Evolutionary conservation across 2,888 invertebrate species (phyloP).

Genomic region (Oxytorus armatus): DNA sequence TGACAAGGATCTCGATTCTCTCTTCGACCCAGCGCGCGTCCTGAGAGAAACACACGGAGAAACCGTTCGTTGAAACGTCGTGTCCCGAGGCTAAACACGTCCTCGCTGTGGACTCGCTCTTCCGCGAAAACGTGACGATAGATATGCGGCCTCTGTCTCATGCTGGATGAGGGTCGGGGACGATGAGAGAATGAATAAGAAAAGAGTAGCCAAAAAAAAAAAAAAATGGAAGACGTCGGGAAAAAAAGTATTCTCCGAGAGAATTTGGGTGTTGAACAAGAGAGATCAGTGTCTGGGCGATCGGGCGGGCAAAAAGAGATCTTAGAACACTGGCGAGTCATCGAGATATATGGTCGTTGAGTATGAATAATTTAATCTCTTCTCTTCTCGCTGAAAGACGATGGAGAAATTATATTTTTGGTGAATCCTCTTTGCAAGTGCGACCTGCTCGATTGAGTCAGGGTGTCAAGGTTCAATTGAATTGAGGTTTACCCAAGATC

Average conservation of each 20-base stretch:
- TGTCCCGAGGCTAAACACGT: conserved; percentile 37
- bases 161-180: conserved; percentile 16
- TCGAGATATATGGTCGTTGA: conserved; percentile 15
- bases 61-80: conserved; percentile 37
- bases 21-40: not conserved
- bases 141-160: conserved; percentile 24
- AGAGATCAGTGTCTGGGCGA: not conserved
- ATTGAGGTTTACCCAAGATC: conserved; percentile 41
- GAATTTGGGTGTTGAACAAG: not conserved
- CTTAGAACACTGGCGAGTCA: not conserved
- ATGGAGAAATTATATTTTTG: not conserved
- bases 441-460: conserved; percentile 22
- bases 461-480: conserved; percentile 31
- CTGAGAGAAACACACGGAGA: not conserved
- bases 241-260: conserved; percentile 16
- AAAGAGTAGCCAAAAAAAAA: conserved; percentile 5
- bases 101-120: conserved; percentile 14
- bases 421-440: not conserved
- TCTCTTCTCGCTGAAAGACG: not conserved
- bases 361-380: conserved; percentile 19
- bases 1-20: not conserved
- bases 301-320: conserved; percentile 3
- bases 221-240: conserved; percentile 1
- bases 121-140: conserved; percentile 28
- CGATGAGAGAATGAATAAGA: conserved; percentile 16